Conservation (phyloP, 2,888 invertebrate genomes). For the Pharmacophagus antenor region DNA sequence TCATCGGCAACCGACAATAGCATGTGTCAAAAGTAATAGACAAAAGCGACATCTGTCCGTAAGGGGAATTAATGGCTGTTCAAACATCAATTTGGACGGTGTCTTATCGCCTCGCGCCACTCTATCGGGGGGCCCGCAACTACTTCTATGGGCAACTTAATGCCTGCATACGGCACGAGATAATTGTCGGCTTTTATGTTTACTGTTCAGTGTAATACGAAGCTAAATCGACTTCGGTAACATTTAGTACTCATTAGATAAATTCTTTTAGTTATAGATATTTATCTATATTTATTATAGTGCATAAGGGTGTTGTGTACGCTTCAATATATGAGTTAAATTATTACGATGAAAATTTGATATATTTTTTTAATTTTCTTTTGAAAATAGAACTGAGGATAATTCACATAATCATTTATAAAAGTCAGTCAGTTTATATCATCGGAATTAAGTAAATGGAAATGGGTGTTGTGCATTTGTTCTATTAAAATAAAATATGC, state of each 20-base stretch:
- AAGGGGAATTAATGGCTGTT: constrained; percentile 73
- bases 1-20: constrained; percentile 67
- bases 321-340: no score
- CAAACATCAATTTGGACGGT: constrained; percentile 73
- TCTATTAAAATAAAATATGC: no score
- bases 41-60: constrained; percentile 70
- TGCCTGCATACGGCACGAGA: constrained; percentile 47
- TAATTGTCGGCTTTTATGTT: constrained; percentile 49
- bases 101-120: constrained; percentile 63
- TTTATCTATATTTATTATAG: neutral
- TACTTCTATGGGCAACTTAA: constrained; percentile 42
- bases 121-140: constrained; percentile 51
- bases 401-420: no score
- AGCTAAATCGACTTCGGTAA: neutral
- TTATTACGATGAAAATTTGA: no score
- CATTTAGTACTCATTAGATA: neutral
- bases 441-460: no score
- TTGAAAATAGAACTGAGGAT: no score
- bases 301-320: no score
- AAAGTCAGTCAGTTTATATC: no score
- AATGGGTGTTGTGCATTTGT: no score
- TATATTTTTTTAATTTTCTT: no score
- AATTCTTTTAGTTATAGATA: neutral
- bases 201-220: constrained; percentile 20
- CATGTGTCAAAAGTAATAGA: constrained; percentile 77